Conservation (phyloP, 2,113 vertebrate genomes). For the Martes martes region DNA sequence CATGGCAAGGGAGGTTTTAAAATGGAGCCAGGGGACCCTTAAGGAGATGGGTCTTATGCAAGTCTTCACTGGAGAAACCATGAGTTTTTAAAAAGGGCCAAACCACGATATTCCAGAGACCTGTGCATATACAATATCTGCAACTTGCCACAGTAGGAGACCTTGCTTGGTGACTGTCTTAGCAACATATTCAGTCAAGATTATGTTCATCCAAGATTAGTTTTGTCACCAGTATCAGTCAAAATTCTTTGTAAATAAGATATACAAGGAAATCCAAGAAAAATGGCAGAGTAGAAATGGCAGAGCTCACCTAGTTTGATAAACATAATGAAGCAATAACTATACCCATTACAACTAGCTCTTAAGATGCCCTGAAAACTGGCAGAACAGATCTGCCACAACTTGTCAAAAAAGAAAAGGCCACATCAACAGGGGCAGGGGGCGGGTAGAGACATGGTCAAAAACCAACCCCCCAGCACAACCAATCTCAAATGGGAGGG, state of each 20-base stretch:
- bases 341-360: not conserved
- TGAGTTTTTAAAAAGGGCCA: not conserved
- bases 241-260: not conserved
- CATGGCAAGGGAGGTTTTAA: not conserved
- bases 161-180: not conserved
- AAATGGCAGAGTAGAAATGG: not conserved
- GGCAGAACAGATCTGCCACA: not conserved
- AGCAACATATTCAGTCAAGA: not conserved
- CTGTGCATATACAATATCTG: not conserved
- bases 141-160: not conserved
- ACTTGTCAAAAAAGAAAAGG: not conserved
- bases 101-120: not conserved
- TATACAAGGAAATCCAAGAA: not conserved
- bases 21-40: not conserved
- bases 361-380: not conserved
- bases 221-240: not conserved
- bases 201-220: not conserved
- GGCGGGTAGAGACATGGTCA: not conserved
- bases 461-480: not conserved
- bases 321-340: not conserved
- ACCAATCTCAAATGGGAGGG: not conserved
- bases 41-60: not conserved
- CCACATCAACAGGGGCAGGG: not conserved
- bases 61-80: not conserved
- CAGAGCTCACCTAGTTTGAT: not conserved